Base-by-base conservation (phyloP, 2,888 invertebrate genomes). In the Quadroppia sp. region DNA sequence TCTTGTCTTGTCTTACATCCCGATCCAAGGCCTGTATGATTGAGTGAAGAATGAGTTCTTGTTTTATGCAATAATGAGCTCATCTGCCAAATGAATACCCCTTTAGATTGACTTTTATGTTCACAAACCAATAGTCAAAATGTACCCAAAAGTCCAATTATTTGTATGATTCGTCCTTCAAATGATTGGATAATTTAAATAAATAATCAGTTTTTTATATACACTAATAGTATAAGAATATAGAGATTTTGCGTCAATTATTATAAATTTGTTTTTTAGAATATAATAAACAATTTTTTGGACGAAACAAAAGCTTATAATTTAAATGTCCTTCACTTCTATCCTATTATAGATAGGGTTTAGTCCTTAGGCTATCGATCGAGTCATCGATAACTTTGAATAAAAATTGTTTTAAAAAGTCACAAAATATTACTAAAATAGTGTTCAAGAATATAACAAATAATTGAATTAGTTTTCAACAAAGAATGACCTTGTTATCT, bases 231-330 rank as follows among this genome's bases (percentile, higher is more conserved):
- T 45, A 15, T 36, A 36, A 36, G 36, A 36, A 36, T 36, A n/a
- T n/a, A n/a, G n/a, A n/a, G n/a, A n/a, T 48, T 48, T 53, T 53
- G 53, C 53, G 11, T 25, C 13, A 53, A n/a, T n/a, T n/a, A n/a
- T n/a, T n/a, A n/a, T n/a, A n/a, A n/a, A n/a, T n/a, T n/a, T n/a
- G n/a, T n/a, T n/a, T n/a, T n/a, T n/a, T n/a, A 36, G 48, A 48
- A 48, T n/a, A 48, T 48, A 15, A 20, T 20, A 32, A 59, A 30
- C 59, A 9, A 13, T 32, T 25, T 53, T 32, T 17, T 59, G 28
- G 61, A 64, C 32, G 59, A 59, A 59, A 59, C 59, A 59, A 59
- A 59, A 59, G 59, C 30, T 32, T 36, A 32, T 64, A 64, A 64
- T 64, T 64, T 32, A 1, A 64, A 64, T 64, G 61, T 20, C 61